Base-by-base conservation (phyloP, 2,888 invertebrate genomes). In the Hydraecia micacea region DNA sequence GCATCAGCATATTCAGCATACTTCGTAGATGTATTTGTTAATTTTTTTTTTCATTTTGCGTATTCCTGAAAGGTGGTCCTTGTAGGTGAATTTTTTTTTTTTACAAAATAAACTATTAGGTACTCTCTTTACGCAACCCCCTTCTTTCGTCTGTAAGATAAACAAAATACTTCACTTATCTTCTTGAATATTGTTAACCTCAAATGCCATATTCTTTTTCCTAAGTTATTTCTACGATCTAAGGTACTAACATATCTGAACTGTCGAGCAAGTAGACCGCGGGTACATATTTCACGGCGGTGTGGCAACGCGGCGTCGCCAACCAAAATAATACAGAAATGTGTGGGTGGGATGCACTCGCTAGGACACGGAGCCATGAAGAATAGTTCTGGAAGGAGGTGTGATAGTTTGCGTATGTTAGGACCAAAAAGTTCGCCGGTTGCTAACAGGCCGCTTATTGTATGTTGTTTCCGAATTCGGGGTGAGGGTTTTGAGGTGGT, bases 261-360 rank as follows among this genome's bases (percentile, higher is more conserved):
- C 76, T 65, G 79, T 79, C 74, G 77, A 39, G 77, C 84, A 82
- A 83, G 81, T 87, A 80, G 84, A 79, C 79, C 79, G 68, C 69
- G 73, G 87, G 91, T 90, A 89, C 92, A 94, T 95, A 95, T 94
- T 92, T 94, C 93, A 94, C 93, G 79, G 87, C 88, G 90, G 86
- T 95, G 95, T 91, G 93, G 95, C 94, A 95, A 95, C 91, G 83
- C 89, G 79, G 89, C 92, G 90, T 87, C 94, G 91, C 92, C 93
- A 93, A 94, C 95, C 85, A 86, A 95, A 95, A 95, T 95, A 95
- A 93, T 95, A 93, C 91, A 86, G 89, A 90, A 89, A 83, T 83
- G 93, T 89, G 95, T 95, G 94, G 94, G 95, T 91, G 94, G 91
- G 92, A 93, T 95, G 95, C 95, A 95, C 95, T 95, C 91, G 88